These are phyloP conservation scores for Malurus cyaneus DNA, from an alignment of 2,113 vertebrate species.

Conservation along the genomic window DNA sequence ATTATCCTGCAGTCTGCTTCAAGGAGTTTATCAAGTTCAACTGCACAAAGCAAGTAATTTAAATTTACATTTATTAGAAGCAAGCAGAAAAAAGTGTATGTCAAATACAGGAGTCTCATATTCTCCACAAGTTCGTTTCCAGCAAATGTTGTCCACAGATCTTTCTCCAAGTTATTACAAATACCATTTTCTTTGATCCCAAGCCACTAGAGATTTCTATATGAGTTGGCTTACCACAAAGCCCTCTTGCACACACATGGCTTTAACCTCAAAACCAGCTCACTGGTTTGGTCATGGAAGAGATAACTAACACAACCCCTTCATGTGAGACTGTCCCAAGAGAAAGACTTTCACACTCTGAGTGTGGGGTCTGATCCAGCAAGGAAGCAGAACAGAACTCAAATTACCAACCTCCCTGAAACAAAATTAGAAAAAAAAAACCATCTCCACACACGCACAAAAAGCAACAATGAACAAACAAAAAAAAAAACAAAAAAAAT, in stretches of 20 bases:
- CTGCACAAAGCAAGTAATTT: background rate
- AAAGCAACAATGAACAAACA: too few relatives aligned
- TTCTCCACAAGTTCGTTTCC: background rate
- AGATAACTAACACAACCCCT: background rate
- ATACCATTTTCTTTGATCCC: background rate
- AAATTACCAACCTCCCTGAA: background rate
- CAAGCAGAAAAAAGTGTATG: background rate
- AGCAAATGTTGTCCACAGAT: background rate
- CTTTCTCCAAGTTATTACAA: background rate
- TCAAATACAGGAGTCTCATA: background rate
- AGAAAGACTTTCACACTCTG: background rate
- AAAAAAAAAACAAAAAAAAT: too few relatives aligned
- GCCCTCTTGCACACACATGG: background rate
- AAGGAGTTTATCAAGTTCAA: background rate
- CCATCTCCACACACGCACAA: too few relatives aligned
- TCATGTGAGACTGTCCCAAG: background rate
- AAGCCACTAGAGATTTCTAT: background rate
- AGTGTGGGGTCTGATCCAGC: background rate
- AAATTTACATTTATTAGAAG: background rate
- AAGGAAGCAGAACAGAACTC: background rate
- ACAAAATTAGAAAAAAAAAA: background rate
- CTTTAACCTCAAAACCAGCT: conserved; percentile 12
- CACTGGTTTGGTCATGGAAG: background rate
- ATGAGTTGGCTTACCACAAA: background rate
- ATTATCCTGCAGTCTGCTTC: background rate